Evolutionary conservation across 2,888 invertebrate genomes (phyloP).

Genomic region (Nineta flava): DNA sequence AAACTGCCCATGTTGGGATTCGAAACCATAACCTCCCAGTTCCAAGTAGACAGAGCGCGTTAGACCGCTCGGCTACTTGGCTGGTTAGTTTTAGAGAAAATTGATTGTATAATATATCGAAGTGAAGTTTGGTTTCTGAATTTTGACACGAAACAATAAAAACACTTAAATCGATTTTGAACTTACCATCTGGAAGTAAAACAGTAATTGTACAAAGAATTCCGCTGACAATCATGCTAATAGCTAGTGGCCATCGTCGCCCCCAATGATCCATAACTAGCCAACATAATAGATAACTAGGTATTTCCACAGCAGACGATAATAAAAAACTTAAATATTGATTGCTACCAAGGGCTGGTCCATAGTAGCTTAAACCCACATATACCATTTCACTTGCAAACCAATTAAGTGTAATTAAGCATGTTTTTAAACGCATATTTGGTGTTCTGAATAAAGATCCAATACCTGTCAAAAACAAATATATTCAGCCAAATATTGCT

Average conservation of each 20-base stretch:
- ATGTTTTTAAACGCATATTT: constrained; percentile 78
- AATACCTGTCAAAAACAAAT: constrained; percentile 29
- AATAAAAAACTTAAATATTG: constrained; percentile 80
- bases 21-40: too few species aligned
- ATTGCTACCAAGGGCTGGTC: constrained; percentile 73
- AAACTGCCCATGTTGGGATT: too few species aligned
- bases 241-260: constrained; percentile 73
- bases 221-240: constrained; percentile 74
- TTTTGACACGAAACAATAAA: too few species aligned
- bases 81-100: too few species aligned
- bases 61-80: too few species aligned
- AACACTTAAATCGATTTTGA: too few species aligned
- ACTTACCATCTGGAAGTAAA: constrained; percentile 57
- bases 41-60: too few species aligned
- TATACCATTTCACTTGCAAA: constrained; percentile 88
- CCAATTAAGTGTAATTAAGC: constrained; percentile 75
- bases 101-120: too few species aligned
- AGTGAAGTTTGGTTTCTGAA: too few species aligned
- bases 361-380: constrained; percentile 81
- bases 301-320: constrained; percentile 75
- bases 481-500: too few species aligned
- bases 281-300: constrained; percentile 79
- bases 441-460: constrained; percentile 41
- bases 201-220: constrained; percentile 73
- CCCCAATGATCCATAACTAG: constrained; percentile 78